phyloP scores from a whole-genome alignment of 2,797 vertebrate species.

The Amniataba percoides region DNA sequence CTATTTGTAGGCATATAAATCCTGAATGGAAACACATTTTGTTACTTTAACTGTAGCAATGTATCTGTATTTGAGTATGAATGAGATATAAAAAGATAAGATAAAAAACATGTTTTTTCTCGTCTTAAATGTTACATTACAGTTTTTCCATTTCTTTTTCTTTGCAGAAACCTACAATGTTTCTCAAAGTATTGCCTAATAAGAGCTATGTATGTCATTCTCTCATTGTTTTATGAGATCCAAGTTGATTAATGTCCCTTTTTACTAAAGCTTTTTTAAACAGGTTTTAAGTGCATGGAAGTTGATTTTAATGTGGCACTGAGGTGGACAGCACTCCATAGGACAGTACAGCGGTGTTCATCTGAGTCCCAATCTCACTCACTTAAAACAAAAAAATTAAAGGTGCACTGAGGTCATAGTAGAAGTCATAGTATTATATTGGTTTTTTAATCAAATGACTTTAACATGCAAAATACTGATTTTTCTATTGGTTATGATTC shows the following conservation, averaged over 20 bases:
- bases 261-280: background rate
- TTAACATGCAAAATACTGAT: background rate
- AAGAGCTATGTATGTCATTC: background rate
- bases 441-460: background rate
- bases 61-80: background rate
- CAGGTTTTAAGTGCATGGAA: background rate
- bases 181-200: background rate
- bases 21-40: background rate
- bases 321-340: background rate
- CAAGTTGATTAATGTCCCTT: background rate
- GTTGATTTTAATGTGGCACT: background rate
- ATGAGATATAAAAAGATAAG: background rate
- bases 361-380: no score
- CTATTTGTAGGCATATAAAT: background rate
- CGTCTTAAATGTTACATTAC: background rate
- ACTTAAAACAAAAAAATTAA: background rate
- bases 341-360: background rate
- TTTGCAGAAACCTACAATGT: background rate
- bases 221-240: background rate
- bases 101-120: background rate
- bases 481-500: background rate
- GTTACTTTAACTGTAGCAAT: background rate
- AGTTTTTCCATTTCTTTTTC: background rate
- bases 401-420: background rate
- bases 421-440: background rate